phyloP scores from a whole-genome alignment of 2,797 vertebrate species.

The Percopsis omiscomaycus region DNA sequence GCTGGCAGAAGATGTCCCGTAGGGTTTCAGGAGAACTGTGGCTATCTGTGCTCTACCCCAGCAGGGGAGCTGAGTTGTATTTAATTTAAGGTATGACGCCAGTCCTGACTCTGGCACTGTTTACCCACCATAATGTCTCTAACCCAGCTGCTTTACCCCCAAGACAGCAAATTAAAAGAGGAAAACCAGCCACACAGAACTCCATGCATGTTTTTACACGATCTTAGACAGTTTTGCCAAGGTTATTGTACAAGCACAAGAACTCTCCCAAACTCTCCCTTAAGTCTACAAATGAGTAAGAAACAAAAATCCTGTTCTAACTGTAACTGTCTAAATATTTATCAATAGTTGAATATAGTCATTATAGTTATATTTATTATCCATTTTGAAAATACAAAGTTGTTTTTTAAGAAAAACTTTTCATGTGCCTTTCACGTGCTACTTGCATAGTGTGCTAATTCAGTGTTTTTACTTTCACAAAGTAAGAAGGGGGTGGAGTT shows the following conservation, averaged over 20 bases:
- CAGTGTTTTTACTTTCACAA: constrained; percentile 16
- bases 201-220: background rate
- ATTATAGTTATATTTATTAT: too few species aligned
- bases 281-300: too few species aligned
- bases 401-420: too few species aligned
- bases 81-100: constrained; percentile 21
- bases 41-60: constrained; percentile 37
- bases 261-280: background rate
- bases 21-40: constrained; percentile 48
- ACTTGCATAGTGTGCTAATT: background rate
- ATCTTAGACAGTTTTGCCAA: background rate
- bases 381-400: too few species aligned
- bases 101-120: constrained; percentile 7
- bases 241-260: background rate
- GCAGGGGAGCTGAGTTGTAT: constrained; percentile 16
- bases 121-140: constrained; percentile 23
- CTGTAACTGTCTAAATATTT: too few species aligned
- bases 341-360: too few species aligned
- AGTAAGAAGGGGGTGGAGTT: constrained; percentile 10
- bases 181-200: background rate
- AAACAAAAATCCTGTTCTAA: background rate
- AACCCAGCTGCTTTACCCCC: constrained; percentile 5
- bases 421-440: background rate
- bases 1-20: constrained; percentile 35
- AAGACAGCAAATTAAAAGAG: background rate